phyloP scores from a whole-genome alignment of 2,888 invertebrate species.

The Drymonia ruficornis region DNA sequence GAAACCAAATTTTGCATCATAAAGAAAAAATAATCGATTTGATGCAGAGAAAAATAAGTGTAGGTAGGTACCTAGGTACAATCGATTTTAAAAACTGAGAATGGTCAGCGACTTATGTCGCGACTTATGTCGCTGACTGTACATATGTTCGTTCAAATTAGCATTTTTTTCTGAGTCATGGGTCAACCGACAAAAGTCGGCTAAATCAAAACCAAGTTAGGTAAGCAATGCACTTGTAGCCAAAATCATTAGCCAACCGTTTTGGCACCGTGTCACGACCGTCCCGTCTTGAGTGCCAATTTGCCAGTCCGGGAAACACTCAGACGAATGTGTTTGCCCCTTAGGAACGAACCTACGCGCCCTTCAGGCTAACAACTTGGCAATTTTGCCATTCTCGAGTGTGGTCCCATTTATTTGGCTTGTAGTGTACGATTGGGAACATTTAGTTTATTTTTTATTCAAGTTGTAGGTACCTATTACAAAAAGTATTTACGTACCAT shows the following conservation, averaged over 20 bases:
- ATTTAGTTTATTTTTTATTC: slow-evolving; percentile 6
- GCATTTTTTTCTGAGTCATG: no score
- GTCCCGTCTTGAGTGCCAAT: slow-evolving; percentile 68
- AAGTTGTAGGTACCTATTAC: no score
- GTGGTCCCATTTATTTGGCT: slow-evolving; percentile 38
- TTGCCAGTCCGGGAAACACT: slow-evolving; percentile 72
- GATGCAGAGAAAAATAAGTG: no score
- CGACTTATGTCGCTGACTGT: no score
- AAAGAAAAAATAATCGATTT: no score
- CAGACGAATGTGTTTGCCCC: slow-evolving; percentile 67
- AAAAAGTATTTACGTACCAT: no score
- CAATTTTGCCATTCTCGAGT: slow-evolving; percentile 68
- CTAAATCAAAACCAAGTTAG: background rate
- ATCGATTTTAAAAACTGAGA: no score
- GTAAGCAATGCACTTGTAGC: slow-evolving; percentile 33
- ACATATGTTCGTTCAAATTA: no score
- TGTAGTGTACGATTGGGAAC: slow-evolving; percentile 28
- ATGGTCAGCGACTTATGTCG: no score
- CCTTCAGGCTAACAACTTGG: slow-evolving; percentile 50
- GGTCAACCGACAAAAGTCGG: no score
- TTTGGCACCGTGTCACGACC: slow-evolving; percentile 38
- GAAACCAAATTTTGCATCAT: no score
- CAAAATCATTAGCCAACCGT: slow-evolving; percentile 52
- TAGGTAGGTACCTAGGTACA: no score
- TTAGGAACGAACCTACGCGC: slow-evolving; percentile 42